Evolutionary conservation across 1,140 invertebrate species (phyloP).

Genomic region (Nymphalis io): DNA sequence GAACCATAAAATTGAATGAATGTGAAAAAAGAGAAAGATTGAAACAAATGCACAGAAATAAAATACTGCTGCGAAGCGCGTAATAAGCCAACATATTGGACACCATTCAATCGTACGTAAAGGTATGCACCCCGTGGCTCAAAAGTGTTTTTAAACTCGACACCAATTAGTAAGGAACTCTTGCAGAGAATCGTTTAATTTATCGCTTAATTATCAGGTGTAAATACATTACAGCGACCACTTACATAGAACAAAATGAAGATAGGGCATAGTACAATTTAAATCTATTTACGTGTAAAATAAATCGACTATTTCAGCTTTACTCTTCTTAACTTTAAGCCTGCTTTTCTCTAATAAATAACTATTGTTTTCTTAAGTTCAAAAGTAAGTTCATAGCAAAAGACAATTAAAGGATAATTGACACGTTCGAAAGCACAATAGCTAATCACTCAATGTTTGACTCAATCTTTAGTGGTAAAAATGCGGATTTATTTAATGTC

Average conservation of each 20-base stretch:
- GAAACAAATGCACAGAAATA: slow-evolving; percentile 45
- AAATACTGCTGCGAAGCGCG: slow-evolving; percentile 33
- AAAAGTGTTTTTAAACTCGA: slow-evolving; percentile 24
- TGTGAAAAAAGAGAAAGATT: slow-evolving; percentile 39
- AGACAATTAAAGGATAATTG: slow-evolving; percentile 34
- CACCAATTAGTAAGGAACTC: slow-evolving; percentile 29
- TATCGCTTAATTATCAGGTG: slow-evolving; percentile 28
- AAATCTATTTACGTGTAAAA: background rate
- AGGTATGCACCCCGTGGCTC: slow-evolving; percentile 17
- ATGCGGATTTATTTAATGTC: background rate
- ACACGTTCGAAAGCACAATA: slow-evolving; percentile 44
- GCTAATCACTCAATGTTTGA: slow-evolving; percentile 42
- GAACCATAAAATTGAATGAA: slow-evolving; percentile 50
- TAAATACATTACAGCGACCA: slow-evolving; percentile 16
- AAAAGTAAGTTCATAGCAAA: slow-evolving; percentile 16
- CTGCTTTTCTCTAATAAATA: slow-evolving; percentile 21
- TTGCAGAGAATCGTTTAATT: slow-evolving; percentile 15
- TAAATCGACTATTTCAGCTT: background rate
- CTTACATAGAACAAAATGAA: background rate
- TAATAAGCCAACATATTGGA: slow-evolving; percentile 38
- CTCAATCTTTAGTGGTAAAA: background rate
- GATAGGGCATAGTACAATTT: background rate
- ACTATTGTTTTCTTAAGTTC: slow-evolving; percentile 24
- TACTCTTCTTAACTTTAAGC: background rate
- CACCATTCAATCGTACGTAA: slow-evolving; percentile 35